Conservation (phyloP, 2,888 invertebrate genomes). For the Cephus nigrinus region DNA sequence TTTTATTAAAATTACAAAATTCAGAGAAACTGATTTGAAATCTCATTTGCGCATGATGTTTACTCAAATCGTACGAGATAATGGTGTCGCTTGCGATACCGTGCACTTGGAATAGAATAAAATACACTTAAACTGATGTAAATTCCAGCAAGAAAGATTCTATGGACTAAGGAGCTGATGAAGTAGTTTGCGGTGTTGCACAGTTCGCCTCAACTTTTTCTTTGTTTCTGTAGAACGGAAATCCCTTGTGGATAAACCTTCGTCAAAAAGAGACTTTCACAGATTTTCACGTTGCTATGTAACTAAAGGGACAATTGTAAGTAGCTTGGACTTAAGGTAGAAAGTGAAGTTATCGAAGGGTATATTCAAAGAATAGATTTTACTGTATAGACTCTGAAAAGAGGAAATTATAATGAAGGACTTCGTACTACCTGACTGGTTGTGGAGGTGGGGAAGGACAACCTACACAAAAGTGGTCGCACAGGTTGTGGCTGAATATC, state of each 20-base stretch:
- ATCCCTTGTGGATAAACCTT: background rate
- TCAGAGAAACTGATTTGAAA: background rate
- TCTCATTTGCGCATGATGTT: background rate
- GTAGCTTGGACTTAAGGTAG: background rate
- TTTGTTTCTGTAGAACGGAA: background rate
- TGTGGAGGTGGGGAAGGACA: background rate
- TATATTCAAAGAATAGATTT: background rate
- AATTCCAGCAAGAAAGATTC: background rate
- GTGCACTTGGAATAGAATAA: background rate
- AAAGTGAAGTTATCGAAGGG: background rate
- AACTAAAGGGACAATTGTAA: background rate
- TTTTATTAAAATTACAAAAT: background rate
- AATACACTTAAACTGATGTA: background rate
- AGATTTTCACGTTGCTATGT: background rate
- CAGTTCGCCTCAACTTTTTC: background rate
- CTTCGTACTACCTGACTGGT: slow-evolving; percentile 10
- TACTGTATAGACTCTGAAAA: slow-evolving; percentile 22
- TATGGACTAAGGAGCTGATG: background rate
- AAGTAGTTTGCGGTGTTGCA: background rate
- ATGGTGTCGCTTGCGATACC: background rate
- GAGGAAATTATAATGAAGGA: slow-evolving; percentile 23
- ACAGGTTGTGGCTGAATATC: background rate
- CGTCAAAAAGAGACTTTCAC: background rate
- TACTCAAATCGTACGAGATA: background rate
- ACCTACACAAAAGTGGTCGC: background rate